Evolutionary conservation across 2,113 vertebrate species (phyloP), one percentile per base, ranked within the genome.

Genomic region (Colius striatus): DNA sequence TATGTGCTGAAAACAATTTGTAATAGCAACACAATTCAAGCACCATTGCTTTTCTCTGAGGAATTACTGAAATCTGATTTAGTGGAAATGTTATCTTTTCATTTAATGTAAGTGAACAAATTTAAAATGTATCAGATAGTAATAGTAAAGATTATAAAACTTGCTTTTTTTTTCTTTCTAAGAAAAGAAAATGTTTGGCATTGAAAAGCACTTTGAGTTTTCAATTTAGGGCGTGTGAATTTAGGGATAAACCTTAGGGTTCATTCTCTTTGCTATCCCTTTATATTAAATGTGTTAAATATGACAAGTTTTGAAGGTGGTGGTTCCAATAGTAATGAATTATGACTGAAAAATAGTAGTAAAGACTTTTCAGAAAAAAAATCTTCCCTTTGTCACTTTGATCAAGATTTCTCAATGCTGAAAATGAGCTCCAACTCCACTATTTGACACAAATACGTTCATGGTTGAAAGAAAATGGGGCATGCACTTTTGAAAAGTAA

Each of bases 21-120:
- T 90, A 78, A 93, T 72, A 65, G 60, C 20, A 94, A 47, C 30
- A 70, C 13, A 92, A 74, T 96, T 96, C 77, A 95, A 97, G 66
- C 50, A 57, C 71, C 66, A 12, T 85, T 93, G 53, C 62, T 93
- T 85, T 82, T 78, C 60, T 92, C 80, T 60, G 60, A 80, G 54
- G 67, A 89, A 66, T 82, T 93, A 60, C 45, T 74, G 50, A 94
- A 83, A 93, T 87, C 12, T 82, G 60, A 75, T 65, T 91, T 90
- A 85, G 38, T 79, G 63, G 54, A 57, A 94, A 63, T 50, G 29
- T 54, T 50, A 79, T 50, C 16, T 87, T 45, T 95, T 67, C 47
- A 79, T 81, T 96, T 92, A 94, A 80, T 61, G 16, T 50, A 87
- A 88, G 57, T n/a, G 19, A 95, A 55, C 43, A 93, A 70, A 17